These are phyloP conservation scores for Chlorops oryzae DNA, from an alignment of 1,140 invertebrate species.

Conservation along the genomic window DNA sequence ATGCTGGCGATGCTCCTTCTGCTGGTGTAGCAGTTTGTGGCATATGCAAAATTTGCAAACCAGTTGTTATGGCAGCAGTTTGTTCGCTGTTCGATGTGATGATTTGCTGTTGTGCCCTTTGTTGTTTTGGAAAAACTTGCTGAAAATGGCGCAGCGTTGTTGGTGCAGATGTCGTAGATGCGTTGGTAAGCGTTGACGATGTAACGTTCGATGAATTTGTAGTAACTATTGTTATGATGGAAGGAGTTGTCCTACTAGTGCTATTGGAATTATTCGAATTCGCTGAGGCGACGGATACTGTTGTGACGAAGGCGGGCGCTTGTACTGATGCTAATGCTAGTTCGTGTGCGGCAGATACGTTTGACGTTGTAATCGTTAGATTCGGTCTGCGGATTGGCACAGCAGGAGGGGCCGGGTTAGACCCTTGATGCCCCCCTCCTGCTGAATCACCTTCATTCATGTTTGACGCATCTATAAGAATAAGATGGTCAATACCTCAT, in stretches of 20 bases:
- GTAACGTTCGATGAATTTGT: conserved; percentile 4
- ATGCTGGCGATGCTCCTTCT: conserved; percentile 5
- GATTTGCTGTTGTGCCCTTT: conserved; percentile 28
- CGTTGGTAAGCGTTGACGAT: background rate
- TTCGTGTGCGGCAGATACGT: conserved; percentile 13
- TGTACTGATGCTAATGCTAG: conserved; percentile 12
- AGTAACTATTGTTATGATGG: background rate
- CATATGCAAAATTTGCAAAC: conserved; percentile 10
- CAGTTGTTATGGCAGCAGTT: conserved; percentile 28
- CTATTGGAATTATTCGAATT: too few relatives aligned
- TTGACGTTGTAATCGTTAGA: conserved; percentile 29
- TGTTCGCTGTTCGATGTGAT: conserved; percentile 35
- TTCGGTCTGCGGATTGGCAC: conserved; percentile 46
- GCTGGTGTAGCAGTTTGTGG: conserved; percentile 11
- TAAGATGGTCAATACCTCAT: conserved; percentile 12
- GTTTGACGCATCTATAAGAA: conserved; percentile 45
- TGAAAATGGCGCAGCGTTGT: conserved; percentile 14
- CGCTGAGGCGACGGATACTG: conserved; percentile 18
- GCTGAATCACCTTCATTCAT: conserved; percentile 50
- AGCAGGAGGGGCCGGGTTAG: conserved; percentile 48
- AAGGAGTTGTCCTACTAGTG: background rate
- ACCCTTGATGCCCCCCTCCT: conserved; percentile 49
- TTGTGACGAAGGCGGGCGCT: too few relatives aligned
- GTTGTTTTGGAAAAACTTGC: conserved; percentile 18
- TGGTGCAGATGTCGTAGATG: conserved; percentile 1